Evolutionary conservation across 64 coral and sea anemone genomes (phyloP).

Genomic region (Acropora tenuis): DNA sequence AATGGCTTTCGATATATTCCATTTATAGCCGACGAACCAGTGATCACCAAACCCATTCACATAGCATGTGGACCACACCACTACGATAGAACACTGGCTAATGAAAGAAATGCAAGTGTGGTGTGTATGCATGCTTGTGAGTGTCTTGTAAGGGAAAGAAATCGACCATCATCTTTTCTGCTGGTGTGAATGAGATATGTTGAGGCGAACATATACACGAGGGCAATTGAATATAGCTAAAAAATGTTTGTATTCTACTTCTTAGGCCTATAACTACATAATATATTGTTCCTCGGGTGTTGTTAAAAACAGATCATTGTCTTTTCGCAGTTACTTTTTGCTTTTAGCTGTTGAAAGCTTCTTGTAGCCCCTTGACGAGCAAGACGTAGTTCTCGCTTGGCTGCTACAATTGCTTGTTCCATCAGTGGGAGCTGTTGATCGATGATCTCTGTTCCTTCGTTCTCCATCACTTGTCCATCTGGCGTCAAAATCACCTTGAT

Average conservation of each 20-base stretch:
- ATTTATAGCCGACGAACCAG: conserved; percentile 47
- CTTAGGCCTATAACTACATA: not conserved
- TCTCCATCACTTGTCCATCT: too few species aligned
- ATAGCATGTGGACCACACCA: conserved; percentile 67
- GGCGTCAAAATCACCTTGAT: too few species aligned
- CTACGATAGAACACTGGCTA: conserved; percentile 60
- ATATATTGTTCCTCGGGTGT: not conserved
- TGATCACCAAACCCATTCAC: conserved; percentile 36
- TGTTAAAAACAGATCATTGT: not conserved
- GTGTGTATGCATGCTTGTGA: not conserved
- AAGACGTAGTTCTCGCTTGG: too few species aligned
- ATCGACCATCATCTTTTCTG: not conserved
- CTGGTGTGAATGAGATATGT: not conserved
- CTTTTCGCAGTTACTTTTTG: too few species aligned
- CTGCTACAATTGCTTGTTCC: too few species aligned
- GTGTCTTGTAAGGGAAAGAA: not conserved
- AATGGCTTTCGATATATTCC: conserved; percentile 31
- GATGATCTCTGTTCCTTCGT: too few species aligned
- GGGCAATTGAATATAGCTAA: not conserved
- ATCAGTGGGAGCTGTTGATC: too few species aligned
- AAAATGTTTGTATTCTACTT: not conserved
- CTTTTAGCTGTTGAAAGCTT: too few species aligned
- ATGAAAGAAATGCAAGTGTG: not conserved
- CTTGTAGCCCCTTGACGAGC: too few species aligned
- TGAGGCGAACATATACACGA: not conserved